Evolutionary conservation across 2,888 invertebrate genomes (phyloP).

Genomic region (Athalia rosae): DNA sequence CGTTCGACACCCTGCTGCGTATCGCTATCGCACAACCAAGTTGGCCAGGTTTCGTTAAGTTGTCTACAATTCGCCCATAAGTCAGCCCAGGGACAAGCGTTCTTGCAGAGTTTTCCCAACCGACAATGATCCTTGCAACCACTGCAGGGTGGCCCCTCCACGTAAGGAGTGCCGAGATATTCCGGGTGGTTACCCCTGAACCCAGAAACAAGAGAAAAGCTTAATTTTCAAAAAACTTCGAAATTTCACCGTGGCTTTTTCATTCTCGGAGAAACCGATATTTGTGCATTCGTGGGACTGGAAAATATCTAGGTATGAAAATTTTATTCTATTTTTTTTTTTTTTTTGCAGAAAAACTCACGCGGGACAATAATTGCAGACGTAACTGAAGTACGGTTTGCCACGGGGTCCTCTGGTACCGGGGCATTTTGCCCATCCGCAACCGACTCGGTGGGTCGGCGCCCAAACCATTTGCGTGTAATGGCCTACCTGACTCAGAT

Average conservation of each 20-base stretch:
- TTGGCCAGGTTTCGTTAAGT: slow-evolving; percentile 77
- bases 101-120: slow-evolving; percentile 82
- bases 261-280: too few relatives aligned
- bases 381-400: slow-evolving; percentile 84
- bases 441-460: slow-evolving; percentile 84
- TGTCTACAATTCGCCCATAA: slow-evolving; percentile 84
- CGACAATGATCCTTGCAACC: slow-evolving; percentile 81
- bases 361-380: slow-evolving; percentile 91
- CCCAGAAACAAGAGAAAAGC: slow-evolving; percentile 21
- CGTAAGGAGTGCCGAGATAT: slow-evolving; percentile 81
- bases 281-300: too few relatives aligned
- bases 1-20: slow-evolving; percentile 77
- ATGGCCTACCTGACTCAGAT: slow-evolving; percentile 82
- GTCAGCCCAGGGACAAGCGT: slow-evolving; percentile 82
- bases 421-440: slow-evolving; percentile 83
- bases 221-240: slow-evolving; percentile 1
- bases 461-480: slow-evolving; percentile 92
- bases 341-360: slow-evolving; percentile 73
- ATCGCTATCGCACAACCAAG: slow-evolving; percentile 78
- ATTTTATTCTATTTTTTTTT: neutral
- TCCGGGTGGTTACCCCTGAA: slow-evolving; percentile 82
- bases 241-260: too few relatives aligned
- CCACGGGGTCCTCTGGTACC: slow-evolving; percentile 76
- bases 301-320: too few relatives aligned
- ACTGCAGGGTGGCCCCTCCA: slow-evolving; percentile 79